Percentiles rank a stretch among this genome's conserved stretches.
These are phyloP conservation scores for Coccyzus lansbergi DNA, from an alignment of 2,797 vertebrate species.

Conservation along the genomic window DNA sequence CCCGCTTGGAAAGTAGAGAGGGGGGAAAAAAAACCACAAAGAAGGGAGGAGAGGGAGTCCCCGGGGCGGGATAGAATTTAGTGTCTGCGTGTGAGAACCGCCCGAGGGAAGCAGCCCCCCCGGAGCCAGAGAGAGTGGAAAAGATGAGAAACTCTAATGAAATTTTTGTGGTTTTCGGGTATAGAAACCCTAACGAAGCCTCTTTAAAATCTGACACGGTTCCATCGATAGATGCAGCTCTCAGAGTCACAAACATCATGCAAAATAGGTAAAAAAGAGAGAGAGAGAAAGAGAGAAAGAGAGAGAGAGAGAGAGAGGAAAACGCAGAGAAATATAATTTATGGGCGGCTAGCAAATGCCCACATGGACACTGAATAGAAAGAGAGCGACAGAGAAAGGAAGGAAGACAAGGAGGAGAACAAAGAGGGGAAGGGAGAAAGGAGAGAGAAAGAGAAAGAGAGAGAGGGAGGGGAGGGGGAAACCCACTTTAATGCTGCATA, in stretches of 20 bases:
- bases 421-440: slow-evolving; percentile 74
- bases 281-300: slow-evolving; percentile 79
- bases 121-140: slow-evolving; percentile 57
- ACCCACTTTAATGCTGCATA: slow-evolving; percentile 93
- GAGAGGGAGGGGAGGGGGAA: slow-evolving; percentile 77
- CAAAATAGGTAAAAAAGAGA: slow-evolving; percentile 90
- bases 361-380: slow-evolving; percentile 85
- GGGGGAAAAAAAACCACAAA: background rate
- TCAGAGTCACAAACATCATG: slow-evolving; percentile 99
- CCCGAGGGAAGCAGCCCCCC: slow-evolving; percentile 14
- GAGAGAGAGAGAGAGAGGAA: slow-evolving; percentile 75
- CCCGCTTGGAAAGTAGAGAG: background rate
- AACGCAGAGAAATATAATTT: slow-evolving; percentile 90
- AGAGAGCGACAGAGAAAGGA: slow-evolving; percentile 57
- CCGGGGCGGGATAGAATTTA: slow-evolving; percentile 54
- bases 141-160: slow-evolving; percentile 99
- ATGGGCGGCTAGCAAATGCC: slow-evolving; percentile 90
- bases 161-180: slow-evolving; percentile 99
- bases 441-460: slow-evolving; percentile 73
- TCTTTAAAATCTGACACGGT: slow-evolving; percentile 98
- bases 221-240: slow-evolving; percentile 99
- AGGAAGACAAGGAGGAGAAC: slow-evolving; percentile 74
- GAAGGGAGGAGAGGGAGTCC: slow-evolving; percentile 20
- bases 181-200: slow-evolving; percentile 99
- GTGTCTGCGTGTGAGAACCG: slow-evolving; percentile 31